phyloP scores from a whole-genome alignment of 1,140 invertebrate genomes.

The Steinernema khuongi region DNA sequence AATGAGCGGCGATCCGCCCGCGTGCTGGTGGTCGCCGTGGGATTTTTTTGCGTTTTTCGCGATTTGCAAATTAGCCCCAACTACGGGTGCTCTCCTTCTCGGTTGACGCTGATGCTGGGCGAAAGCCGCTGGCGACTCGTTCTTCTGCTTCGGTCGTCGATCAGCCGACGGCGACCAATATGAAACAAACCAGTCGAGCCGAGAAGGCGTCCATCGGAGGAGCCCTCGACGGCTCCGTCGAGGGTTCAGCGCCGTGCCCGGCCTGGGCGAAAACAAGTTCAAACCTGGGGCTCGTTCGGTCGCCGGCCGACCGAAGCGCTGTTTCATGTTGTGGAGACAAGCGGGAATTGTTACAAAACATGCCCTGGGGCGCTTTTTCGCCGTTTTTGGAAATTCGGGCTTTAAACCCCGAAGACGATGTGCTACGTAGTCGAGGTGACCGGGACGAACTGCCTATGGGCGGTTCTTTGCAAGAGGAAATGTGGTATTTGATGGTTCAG shows the following conservation, averaged over 20 bases:
- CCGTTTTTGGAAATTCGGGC: too few species aligned
- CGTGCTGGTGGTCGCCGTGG: background rate
- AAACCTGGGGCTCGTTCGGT: background rate
- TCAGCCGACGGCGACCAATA: background rate
- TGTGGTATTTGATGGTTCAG: too few species aligned
- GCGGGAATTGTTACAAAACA: background rate
- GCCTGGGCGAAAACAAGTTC: background rate
- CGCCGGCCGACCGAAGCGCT: background rate
- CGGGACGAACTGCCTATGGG: too few species aligned
- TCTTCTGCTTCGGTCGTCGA: slow-evolving; percentile 12
- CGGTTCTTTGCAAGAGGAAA: too few species aligned
- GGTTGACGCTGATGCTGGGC: background rate
- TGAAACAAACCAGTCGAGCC: slow-evolving; percentile 9
- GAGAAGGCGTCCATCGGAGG: too few species aligned
- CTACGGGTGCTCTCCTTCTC: background rate
- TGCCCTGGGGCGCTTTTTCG: background rate
- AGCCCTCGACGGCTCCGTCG: background rate
- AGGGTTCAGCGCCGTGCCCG: slow-evolving; percentile 13
- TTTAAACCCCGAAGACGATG: too few species aligned
- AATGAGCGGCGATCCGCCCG: background rate
- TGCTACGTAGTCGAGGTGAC: too few species aligned
- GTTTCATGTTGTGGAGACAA: slow-evolving; percentile 8
- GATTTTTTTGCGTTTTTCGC: background rate
- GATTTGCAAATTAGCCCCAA: slow-evolving; percentile 16
- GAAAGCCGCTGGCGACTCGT: slow-evolving; percentile 3